Conservation (phyloP, 2,797 vertebrate genomes). For the Muraenolepis orangiensis region DNA sequence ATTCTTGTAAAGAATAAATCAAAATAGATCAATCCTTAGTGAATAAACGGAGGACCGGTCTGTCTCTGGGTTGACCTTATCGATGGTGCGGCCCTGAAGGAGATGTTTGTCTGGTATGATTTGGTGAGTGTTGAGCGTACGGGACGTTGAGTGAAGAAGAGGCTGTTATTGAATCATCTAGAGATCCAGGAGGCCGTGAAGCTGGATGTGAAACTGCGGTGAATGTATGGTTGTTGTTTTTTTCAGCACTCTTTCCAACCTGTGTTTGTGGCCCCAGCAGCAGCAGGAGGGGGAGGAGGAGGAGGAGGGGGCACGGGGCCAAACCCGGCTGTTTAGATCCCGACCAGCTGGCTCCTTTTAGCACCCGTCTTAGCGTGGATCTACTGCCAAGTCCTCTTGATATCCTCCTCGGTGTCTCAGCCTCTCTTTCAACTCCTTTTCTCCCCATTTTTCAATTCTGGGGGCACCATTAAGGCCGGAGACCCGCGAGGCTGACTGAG, state of each 20-base stretch:
- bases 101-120: no score
- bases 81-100: neutral
- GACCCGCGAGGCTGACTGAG: neutral
- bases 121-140: no score
- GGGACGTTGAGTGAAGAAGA: neutral
- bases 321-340: conserved; percentile 19
- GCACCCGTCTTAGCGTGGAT: neutral
- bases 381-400: neutral
- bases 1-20: no score
- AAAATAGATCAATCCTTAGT: neutral
- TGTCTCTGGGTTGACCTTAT: neutral
- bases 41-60: neutral
- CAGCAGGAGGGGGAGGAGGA: conserved; percentile 30
- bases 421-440: neutral
- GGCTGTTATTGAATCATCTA: neutral
- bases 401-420: neutral
- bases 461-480: neutral
- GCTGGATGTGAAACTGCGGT: neutral
- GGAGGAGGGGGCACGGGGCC: conserved; percentile 23
- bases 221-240: neutral
- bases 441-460: neutral
- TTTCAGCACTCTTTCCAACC: neutral
- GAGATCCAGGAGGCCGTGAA: neutral
- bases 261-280: neutral
- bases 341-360: conserved; percentile 4